phyloP scores from a whole-genome alignment of 2,113 vertebrate genomes.

The Equus przewalskii region DNA sequence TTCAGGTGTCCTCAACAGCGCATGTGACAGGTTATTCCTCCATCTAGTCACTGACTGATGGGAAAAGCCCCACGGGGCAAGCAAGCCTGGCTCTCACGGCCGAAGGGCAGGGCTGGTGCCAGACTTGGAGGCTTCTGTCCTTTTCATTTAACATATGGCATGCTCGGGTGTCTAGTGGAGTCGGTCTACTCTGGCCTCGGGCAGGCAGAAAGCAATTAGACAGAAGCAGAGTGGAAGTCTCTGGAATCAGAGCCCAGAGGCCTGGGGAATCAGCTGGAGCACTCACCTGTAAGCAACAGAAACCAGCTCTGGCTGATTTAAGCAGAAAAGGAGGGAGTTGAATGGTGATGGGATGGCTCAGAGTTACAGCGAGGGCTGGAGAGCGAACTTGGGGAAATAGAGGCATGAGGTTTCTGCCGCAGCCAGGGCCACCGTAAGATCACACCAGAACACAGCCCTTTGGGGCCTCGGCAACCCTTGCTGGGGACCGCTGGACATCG shows the following conservation, averaged over 20 bases:
- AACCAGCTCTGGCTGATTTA: neutral
- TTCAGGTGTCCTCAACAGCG: neutral
- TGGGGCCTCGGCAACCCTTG: rapidly evolving
- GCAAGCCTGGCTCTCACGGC: neutral
- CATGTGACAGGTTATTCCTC: neutral
- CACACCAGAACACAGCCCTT: neutral
- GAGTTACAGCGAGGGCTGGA: neutral
- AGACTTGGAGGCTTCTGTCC: neutral
- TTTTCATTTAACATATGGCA: neutral
- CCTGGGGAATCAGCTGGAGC: neutral
- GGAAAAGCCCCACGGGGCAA: neutral
- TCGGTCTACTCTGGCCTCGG: neutral
- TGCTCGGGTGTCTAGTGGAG: neutral
- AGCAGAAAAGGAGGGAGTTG: neutral
- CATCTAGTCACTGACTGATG: neutral
- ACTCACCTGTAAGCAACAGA: neutral
- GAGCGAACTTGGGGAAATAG: neutral
- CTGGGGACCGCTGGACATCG: neutral
- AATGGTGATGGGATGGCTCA: neutral
- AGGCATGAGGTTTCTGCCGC: neutral
- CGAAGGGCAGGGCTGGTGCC: no score
- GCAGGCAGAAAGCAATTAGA: neutral
- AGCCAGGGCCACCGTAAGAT: neutral
- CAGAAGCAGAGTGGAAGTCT: neutral
- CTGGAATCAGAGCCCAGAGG: neutral